Conservation (phyloP, 2,888 invertebrate genomes). For the Rotaria magnacalcarata region DNA sequence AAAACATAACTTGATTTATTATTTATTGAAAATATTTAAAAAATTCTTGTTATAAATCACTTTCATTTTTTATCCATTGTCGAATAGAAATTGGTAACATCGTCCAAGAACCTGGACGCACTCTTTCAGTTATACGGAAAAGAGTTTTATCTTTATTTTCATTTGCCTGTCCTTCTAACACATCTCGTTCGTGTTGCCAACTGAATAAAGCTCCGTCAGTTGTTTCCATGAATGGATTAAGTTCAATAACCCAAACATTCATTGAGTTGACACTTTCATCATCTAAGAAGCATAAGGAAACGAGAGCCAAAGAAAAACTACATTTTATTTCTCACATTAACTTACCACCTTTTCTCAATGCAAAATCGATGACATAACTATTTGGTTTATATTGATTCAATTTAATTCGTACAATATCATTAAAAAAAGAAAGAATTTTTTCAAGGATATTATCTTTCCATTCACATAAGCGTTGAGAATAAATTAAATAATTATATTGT, state of each 20-base stretch:
- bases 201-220: conserved; percentile 53
- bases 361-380: conserved; percentile 52
- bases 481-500: conserved; percentile 53
- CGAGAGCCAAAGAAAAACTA: not conserved
- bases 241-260: conserved; percentile 52
- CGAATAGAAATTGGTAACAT: conserved; percentile 49
- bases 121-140: conserved; percentile 50
- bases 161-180: conserved; percentile 49
- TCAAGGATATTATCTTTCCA: conserved; percentile 48
- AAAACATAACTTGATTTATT: too few relatives aligned
- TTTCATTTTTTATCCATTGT: not conserved
- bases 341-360: conserved; percentile 47
- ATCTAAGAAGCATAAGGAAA: conserved; percentile 47
- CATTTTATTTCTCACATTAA: not conserved
- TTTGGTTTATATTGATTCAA: conserved; percentile 48
- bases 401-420: conserved; percentile 48
- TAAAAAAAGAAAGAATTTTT: conserved; percentile 49
- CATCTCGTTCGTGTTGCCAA: conserved; percentile 51
- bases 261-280: conserved; percentile 6
- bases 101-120: conserved; percentile 50
- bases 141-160: conserved; percentile 48
- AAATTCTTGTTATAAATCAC: too few relatives aligned
- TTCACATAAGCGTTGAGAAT: conserved; percentile 49
- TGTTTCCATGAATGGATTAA: conserved; percentile 52
- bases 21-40: too few relatives aligned